Conservation (phyloP, 2,797 vertebrate species). For the Crax fasciolata region DNA sequence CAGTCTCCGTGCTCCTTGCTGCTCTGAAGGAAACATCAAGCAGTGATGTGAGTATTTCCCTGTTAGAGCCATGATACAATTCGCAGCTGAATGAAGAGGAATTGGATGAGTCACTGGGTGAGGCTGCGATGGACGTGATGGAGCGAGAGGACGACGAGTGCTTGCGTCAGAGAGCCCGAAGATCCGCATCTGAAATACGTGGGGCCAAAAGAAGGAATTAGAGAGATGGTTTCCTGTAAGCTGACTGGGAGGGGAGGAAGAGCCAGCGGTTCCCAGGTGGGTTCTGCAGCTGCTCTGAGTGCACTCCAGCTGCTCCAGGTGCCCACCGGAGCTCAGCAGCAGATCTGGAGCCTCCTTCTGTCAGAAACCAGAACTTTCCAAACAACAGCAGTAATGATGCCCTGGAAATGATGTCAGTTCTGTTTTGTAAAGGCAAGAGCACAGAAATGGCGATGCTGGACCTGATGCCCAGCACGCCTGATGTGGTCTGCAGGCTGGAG, state of each 20-base stretch:
- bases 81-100: conserved; percentile 27
- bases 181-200: background rate
- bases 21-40: background rate
- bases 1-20: background rate
- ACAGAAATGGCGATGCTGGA: background rate
- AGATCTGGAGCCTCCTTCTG: background rate
- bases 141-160: background rate
- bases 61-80: background rate
- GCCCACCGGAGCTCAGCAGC: background rate
- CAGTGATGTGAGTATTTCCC: background rate
- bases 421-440: background rate
- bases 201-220: background rate
- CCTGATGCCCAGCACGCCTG: rapidly evolving
- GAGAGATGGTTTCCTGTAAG: background rate
- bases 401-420: background rate
- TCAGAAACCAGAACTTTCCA: background rate
- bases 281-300: background rate
- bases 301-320: too few species aligned
- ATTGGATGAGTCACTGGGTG: background rate
- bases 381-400: background rate
- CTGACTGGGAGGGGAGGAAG: background rate
- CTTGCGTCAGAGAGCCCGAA: background rate
- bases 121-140: background rate
- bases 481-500: background rate
- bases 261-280: background rate